These are phyloP conservation scores for Pseudanteris insignis DNA, from an alignment of 2,888 invertebrate genomes.

Conservation along the genomic window DNA sequence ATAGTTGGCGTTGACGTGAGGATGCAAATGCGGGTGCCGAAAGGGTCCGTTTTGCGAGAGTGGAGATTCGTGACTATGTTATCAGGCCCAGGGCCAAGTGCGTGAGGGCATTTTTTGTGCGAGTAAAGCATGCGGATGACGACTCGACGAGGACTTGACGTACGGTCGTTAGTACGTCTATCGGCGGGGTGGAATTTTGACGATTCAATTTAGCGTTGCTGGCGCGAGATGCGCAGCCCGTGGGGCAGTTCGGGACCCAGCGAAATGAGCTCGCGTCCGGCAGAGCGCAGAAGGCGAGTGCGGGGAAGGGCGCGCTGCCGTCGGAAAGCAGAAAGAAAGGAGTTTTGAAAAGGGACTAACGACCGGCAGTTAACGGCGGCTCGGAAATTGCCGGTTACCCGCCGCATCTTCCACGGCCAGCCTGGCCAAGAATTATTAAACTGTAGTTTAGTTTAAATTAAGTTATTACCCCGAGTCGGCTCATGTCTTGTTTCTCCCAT, in stretches of 20 bases:
- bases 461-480: constrained; percentile 65
- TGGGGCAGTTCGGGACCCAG: constrained; percentile 50
- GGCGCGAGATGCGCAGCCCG: constrained; percentile 52
- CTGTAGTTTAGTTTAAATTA: constrained; percentile 68
- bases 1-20: constrained; percentile 6
- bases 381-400: constrained; percentile 67
- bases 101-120: constrained; percentile 21
- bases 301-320: constrained; percentile 31
- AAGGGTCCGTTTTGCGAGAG: background rate
- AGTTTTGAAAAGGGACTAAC: constrained; percentile 68
- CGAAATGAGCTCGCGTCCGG: constrained; percentile 56
- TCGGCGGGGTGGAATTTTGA: constrained; percentile 51
- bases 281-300: constrained; percentile 41
- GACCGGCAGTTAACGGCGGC: constrained; percentile 68
- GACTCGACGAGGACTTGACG: constrained; percentile 46
- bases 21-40: background rate
- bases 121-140: constrained; percentile 39
- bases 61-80: constrained; percentile 4
- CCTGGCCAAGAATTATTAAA: constrained; percentile 66
- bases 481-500: constrained; percentile 58
- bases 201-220: constrained; percentile 63
- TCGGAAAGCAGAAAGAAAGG: constrained; percentile 59
- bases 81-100: constrained; percentile 33
- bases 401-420: constrained; percentile 61
- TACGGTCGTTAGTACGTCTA: constrained; percentile 52